Evolutionary conservation across 2,113 vertebrate genomes (phyloP), one percentile per base, ranked within the genome.

Genomic region (Carollia perspicillata): DNA sequence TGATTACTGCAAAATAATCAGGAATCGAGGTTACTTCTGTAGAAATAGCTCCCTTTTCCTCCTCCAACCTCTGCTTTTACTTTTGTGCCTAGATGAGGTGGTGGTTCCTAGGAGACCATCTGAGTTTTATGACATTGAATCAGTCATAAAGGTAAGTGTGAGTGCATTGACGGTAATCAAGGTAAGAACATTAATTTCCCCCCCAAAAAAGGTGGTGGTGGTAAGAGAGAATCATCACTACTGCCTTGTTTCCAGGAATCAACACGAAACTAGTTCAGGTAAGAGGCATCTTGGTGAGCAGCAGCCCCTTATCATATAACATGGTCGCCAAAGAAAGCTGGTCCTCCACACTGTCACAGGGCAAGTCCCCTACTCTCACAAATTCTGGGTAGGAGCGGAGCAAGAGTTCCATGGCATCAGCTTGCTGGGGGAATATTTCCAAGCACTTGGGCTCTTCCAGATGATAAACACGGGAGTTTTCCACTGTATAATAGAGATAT

Each of bases 391-490:
- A 99, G 18, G 99, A 99, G 88, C 99, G 99, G 51, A 99, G 99
- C 83, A 99, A 98, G 97, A 99, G 99, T 97, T 99, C 99, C 0
- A 99, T 87, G 40, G 99, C 98, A 26, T 99, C 99, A 10, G 99
- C 98, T 91, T 99, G 98, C 99, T 99, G 99, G 0, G 98, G 94
- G 89, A 99, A 98, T 74, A 99, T 98, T 98, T 99, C 99, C 77
- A 99, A 98, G 97, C 98, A 99, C 98, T 99, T 99, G 95, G 98
- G 98, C 89, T 99, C 99, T 96, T 99, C 99, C 98, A 99, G 99
- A 98, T 99, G 99, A 98, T 99, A 99, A 71, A 99, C 99, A 96
- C 99, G 99, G 47, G 99, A 99, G 97, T 99, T 99, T 95, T 99
- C 99, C 22, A 98, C 99, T 0, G 99, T 99, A 97, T 99, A 99